These are phyloP conservation scores for Menura novaehollandiae DNA, from an alignment of 2,113 vertebrate genomes.

Conservation along the genomic window DNA sequence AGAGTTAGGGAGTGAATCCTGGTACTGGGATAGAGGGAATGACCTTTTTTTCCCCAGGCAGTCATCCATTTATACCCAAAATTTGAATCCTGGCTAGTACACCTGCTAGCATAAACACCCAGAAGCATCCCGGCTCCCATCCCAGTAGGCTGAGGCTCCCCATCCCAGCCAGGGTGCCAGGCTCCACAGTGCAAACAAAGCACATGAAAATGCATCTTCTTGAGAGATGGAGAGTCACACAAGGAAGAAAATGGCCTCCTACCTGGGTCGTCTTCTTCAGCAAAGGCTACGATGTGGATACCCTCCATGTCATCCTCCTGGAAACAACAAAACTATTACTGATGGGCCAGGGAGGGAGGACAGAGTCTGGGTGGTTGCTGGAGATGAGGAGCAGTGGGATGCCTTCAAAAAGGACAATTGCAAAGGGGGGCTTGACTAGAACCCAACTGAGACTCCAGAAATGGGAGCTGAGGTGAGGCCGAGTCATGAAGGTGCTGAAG, in stretches of 20 bases:
- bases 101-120: neutral
- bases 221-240: neutral
- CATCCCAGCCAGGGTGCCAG: accelerated
- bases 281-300: conserved; percentile 97
- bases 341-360: neutral
- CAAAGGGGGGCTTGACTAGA: neutral
- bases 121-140: neutral
- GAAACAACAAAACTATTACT: conserved; percentile 10
- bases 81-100: neutral
- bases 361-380: neutral
- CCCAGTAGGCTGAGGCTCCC: neutral
- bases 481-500: neutral
- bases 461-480: neutral
- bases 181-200: neutral
- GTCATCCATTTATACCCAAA: neutral
- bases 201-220: neutral
- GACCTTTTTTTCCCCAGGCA: neutral
- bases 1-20: neutral
- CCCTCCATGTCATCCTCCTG: conserved; percentile 95
- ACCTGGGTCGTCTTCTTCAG: conserved; percentile 96
- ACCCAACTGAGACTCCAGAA: neutral
- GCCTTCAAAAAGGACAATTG: neutral
- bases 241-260: neutral
- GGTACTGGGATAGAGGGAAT: neutral
- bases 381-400: neutral